Percentiles rank a stretch among this genome's conserved stretches.
phyloP scores from a whole-genome alignment of 2,888 invertebrate genomes.

The Microctonus aethiopoides region DNA sequence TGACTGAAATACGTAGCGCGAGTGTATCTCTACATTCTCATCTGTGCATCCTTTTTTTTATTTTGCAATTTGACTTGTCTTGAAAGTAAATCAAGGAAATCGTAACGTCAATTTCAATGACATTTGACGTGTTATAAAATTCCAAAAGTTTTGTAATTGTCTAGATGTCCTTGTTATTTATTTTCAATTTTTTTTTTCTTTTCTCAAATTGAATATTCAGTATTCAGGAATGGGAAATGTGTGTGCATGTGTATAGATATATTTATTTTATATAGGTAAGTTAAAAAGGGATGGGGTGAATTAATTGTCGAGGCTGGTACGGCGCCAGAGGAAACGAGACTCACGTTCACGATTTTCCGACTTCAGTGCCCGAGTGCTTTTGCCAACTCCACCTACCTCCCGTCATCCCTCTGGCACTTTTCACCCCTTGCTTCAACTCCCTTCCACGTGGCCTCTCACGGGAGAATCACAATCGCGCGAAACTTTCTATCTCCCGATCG shows the following conservation, averaged over 20 bases:
- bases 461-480: constrained; percentile 13
- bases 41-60: background rate
- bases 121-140: constrained; percentile 15
- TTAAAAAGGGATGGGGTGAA: background rate
- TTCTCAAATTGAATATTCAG: constrained; percentile 3
- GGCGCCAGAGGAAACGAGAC: background rate
- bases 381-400: background rate
- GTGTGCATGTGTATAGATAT: background rate
- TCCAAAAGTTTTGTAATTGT: constrained; percentile 13
- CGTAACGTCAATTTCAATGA: background rate
- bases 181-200: background rate
- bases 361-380: background rate
- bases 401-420: background rate
- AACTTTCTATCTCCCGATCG: background rate
- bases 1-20: constrained; percentile 38
- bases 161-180: constrained; percentile 10
- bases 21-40: background rate
- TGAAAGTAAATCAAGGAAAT: background rate
- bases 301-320: constrained; percentile 1
- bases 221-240: background rate
- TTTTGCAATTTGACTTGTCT: background rate
- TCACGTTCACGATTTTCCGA: constrained; percentile 2
- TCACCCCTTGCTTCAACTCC: background rate
- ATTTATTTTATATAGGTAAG: background rate
- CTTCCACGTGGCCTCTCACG: background rate